Conservation (phyloP, 1,140 invertebrate genomes). For the Bombus confusus region DNA sequence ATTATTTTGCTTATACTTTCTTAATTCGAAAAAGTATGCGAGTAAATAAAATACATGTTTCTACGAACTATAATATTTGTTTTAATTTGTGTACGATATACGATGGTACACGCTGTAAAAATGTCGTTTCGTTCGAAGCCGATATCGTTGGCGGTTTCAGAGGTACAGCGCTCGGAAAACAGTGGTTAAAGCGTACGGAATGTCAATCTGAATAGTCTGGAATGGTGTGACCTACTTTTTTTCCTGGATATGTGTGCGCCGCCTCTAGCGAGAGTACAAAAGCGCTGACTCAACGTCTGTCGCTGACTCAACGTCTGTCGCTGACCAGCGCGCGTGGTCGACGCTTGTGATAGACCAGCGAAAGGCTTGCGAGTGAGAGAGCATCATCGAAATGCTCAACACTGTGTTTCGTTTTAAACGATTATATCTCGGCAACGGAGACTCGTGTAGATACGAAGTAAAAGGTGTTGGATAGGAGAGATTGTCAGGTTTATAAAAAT, state of each 20-base stretch:
- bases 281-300: conserved; percentile 1
- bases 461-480: too few species aligned
- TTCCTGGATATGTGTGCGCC: not conserved
- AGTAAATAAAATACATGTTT: too few species aligned
- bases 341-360: not conserved
- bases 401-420: not conserved
- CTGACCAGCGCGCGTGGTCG: not conserved
- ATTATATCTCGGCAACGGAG: not conserved
- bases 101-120: too few species aligned
- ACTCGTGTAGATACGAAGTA: not conserved
- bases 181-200: not conserved
- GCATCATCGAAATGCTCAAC: not conserved
- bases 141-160: not conserved
- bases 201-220: not conserved
- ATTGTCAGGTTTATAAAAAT: too few species aligned
- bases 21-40: too few species aligned
- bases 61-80: too few species aligned
- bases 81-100: too few species aligned
- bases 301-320: not conserved
- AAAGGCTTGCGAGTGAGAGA: not conserved
- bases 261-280: not conserved
- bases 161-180: not conserved
- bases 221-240: not conserved
- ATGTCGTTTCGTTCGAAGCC: not conserved
- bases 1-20: too few species aligned